A percentile compares a stretch with the other conserved stretches of the same genome.
phyloP scores from a whole-genome alignment of 2,888 invertebrate genomes.

The Synergus laeviventris region DNA sequence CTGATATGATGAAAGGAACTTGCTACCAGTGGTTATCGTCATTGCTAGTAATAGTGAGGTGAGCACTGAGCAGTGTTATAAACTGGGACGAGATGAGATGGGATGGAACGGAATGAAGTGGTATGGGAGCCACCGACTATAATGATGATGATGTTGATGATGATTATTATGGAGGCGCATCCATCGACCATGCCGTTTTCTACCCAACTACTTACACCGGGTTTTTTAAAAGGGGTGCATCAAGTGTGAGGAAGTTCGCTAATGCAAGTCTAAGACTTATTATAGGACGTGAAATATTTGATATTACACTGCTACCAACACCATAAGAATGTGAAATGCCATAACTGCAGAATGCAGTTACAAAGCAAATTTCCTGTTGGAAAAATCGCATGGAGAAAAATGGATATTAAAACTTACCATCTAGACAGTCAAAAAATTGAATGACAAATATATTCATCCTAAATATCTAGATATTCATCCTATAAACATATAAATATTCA shows the following conservation, averaged over 20 bases:
- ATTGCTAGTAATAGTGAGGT: conserved; percentile 65
- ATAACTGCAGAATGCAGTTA: conserved; percentile 20
- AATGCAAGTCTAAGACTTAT: conserved; percentile 62
- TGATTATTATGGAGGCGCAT: conserved; percentile 65
- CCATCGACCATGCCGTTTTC: conserved; percentile 59
- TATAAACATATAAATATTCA: too few species aligned
- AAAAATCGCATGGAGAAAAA: too few species aligned
- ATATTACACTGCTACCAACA: conserved; percentile 51
- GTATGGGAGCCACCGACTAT: conserved; percentile 69
- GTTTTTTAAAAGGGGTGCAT: conserved; percentile 55
- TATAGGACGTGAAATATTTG: conserved; percentile 57
- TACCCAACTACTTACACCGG: conserved; percentile 48
- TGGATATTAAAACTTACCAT: too few species aligned
- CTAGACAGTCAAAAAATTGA: too few species aligned
- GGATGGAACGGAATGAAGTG: conserved; percentile 61
- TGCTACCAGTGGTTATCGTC: conserved; percentile 67
- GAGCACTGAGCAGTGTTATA: conserved; percentile 57
- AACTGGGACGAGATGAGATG: conserved; percentile 62
- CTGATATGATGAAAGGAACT: conserved; percentile 58
- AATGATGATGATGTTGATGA: conserved; percentile 74
- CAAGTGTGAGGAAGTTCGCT: conserved; percentile 55
- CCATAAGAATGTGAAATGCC: conserved; percentile 47
- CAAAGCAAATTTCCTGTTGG: too few species aligned
- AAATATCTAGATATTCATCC: too few species aligned
- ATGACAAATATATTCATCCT: too few species aligned